A percentile compares a stretch with the other conserved stretches of the same genome.
These are phyloP conservation scores for Pollenia angustigena DNA, from an alignment of 2,888 invertebrate species.

Conservation along the genomic window DNA sequence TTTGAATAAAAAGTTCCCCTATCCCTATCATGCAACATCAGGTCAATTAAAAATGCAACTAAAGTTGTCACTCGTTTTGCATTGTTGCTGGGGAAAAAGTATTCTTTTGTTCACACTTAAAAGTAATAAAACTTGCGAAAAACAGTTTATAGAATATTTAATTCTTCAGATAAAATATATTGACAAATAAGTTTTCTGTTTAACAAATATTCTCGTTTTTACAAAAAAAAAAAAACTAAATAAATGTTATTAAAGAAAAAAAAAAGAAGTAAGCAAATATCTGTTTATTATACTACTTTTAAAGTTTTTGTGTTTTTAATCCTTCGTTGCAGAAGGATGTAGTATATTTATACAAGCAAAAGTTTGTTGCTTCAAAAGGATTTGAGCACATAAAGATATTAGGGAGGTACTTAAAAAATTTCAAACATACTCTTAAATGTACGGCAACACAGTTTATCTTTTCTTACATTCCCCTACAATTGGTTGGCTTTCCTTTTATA, in stretches of 20 bases:
- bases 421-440: too few relatives aligned
- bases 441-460: too few relatives aligned
- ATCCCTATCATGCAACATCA: neutral
- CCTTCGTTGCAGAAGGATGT: constrained; percentile 14
- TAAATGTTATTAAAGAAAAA: neutral
- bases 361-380: neutral
- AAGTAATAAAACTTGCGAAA: neutral
- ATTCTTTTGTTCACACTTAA: neutral
- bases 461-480: too few relatives aligned
- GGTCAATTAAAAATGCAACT: neutral
- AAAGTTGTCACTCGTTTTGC: neutral
- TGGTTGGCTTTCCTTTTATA: too few relatives aligned
- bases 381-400: constrained; percentile 1
- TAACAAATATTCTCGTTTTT: too few relatives aligned
- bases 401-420: neutral
- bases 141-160: neutral
- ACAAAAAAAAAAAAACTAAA: too few relatives aligned
- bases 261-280: constrained; percentile 5
- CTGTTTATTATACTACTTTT: constrained; percentile 37
- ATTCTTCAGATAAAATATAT: neutral
- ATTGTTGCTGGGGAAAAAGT: neutral
- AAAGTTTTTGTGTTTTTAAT: constrained; percentile 24
- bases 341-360: constrained; percentile 8
- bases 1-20: neutral
- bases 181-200: neutral